Evolutionary conservation across 2,888 invertebrate species (phyloP).

Genomic region (Brenthis hecate): DNA sequence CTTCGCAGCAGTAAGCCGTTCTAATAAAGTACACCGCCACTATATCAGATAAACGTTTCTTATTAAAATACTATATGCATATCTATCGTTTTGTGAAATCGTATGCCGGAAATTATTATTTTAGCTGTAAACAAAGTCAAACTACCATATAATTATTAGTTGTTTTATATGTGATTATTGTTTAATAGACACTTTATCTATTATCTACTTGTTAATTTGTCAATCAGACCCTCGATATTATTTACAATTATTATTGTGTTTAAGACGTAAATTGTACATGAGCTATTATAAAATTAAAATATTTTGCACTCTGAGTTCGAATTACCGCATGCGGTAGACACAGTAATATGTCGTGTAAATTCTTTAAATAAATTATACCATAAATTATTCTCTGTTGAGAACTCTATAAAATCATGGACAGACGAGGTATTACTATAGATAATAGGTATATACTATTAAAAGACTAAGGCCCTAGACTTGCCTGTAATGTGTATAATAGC

Average conservation of each 20-base stretch:
- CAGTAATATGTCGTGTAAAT: neutral
- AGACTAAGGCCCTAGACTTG: no score
- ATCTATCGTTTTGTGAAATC: no score
- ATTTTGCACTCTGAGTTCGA: neutral
- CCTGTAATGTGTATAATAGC: no score
- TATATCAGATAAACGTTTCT: no score
- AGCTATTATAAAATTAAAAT: neutral
- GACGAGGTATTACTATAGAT: no score
- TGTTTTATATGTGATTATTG: neutral
- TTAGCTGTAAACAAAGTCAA: neutral
- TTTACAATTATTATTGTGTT: neutral
- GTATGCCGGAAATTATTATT: no score
- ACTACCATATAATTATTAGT: neutral
- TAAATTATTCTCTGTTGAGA: neutral
- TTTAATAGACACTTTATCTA: constrained; percentile 5
- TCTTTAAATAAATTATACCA: neutral
- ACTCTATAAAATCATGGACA: no score
- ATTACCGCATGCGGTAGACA: no score
- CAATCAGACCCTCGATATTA: neutral
- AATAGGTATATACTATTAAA: no score
- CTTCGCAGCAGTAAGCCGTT: no score
- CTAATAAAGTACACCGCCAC: no score
- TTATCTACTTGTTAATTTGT: constrained; percentile 10
- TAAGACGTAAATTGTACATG: neutral
- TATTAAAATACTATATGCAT: no score